phyloP scores from a whole-genome alignment of 2,797 vertebrate genomes.

The Melanotaenia trifasciata region DNA sequence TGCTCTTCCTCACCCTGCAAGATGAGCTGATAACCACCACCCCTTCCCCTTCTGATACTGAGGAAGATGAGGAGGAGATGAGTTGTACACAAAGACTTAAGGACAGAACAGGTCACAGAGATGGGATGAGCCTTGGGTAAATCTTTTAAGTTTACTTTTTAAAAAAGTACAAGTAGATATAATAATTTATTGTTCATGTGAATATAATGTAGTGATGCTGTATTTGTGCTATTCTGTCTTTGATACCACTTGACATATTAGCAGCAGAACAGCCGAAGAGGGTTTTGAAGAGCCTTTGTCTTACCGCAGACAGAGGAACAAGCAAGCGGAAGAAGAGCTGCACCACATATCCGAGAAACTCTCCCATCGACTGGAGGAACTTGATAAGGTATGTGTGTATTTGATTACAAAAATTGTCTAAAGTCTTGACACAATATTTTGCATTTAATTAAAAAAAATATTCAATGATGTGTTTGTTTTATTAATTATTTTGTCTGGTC shows the following conservation, averaged over 20 bases:
- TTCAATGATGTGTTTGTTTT: too few relatives aligned
- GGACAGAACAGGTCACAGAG: slow-evolving; percentile 20
- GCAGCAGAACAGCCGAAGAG: slow-evolving; percentile 37
- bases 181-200: neutral
- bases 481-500: neutral
- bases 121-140: slow-evolving; percentile 44
- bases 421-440: neutral
- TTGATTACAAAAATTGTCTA: neutral
- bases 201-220: neutral
- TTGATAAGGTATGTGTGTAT: slow-evolving; percentile 86
- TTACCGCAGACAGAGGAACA: slow-evolving; percentile 77
- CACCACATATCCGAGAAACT: slow-evolving; percentile 89
- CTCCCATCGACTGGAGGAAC: slow-evolving; percentile 85
- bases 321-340: slow-evolving; percentile 84
- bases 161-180: neutral
- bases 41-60: slow-evolving; percentile 54
- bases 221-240: neutral
- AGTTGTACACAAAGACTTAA: slow-evolving; percentile 10
- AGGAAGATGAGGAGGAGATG: slow-evolving; percentile 47
- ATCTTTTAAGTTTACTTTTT: slow-evolving; percentile 2
- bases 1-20: slow-evolving; percentile 76
- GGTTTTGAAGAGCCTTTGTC: slow-evolving; percentile 68
- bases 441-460: neutral
- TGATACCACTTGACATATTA: neutral
- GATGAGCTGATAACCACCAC: slow-evolving; percentile 46